Percentiles rank a stretch among this genome's conserved stretches.
phyloP scores from a whole-genome alignment of 2,113 vertebrate genomes.

The Mormyrus iriodes region DNA sequence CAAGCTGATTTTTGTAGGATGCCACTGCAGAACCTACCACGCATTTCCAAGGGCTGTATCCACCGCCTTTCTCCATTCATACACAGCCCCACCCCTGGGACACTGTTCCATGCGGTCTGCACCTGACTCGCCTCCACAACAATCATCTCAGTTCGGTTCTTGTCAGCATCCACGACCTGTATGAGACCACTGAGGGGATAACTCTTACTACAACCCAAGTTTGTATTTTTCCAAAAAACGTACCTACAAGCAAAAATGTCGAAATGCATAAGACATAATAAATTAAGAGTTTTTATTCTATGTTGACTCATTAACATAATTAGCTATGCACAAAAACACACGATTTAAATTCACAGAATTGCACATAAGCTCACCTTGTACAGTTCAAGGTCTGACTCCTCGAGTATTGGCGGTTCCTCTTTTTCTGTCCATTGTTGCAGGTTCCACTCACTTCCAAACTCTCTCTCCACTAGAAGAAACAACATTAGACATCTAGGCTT shows the following conservation, averaged over 20 bases:
- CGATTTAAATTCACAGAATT: neutral
- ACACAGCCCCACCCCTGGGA: neutral
- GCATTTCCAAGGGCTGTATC: neutral
- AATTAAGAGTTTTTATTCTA: neutral
- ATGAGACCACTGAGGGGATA: neutral
- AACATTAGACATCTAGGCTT: neutral
- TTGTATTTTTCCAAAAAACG: neutral
- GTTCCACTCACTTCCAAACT: slow-evolving; percentile 2
- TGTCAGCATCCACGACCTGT: neutral
- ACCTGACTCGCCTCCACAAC: neutral
- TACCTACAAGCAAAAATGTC: neutral
- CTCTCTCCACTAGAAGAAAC: neutral
- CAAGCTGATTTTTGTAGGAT: neutral
- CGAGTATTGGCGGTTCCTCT: neutral
- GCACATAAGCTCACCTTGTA: neutral
- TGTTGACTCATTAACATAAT: neutral
- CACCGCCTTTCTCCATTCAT: neutral
- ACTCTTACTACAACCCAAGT: neutral
- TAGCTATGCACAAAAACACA: neutral
- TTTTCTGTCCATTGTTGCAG: neutral
- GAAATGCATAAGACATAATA: neutral
- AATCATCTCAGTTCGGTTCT: neutral
- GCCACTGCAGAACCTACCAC: neutral
- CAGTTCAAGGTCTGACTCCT: neutral
- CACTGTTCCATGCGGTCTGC: neutral